A percentile compares a stretch with the other conserved stretches of the same genome.
These are phyloP conservation scores for Tragelaphus scriptus DNA, from an alignment of 2,113 vertebrate species.

Conservation along the genomic window DNA sequence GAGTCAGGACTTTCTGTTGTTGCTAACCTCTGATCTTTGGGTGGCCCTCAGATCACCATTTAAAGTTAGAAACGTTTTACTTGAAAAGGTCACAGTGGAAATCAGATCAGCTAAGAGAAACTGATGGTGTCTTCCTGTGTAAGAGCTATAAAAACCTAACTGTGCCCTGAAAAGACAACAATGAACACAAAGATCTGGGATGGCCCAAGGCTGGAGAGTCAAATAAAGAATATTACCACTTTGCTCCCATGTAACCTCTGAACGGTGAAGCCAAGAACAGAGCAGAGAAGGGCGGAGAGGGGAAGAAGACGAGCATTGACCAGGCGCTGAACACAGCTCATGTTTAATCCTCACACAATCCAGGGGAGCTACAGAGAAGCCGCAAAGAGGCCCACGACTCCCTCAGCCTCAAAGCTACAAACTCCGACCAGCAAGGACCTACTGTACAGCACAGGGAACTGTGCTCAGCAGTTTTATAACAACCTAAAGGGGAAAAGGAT, in stretches of 20 bases:
- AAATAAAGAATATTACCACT: background rate
- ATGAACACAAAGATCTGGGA: background rate
- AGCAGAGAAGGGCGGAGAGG: background rate
- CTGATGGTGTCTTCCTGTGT: background rate
- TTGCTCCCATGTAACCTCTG: background rate
- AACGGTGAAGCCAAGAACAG: background rate
- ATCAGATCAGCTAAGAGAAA: background rate
- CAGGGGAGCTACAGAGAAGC: background rate
- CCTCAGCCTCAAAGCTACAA: background rate
- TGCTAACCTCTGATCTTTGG: background rate
- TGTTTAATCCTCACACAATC: background rate
- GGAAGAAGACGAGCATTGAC: background rate
- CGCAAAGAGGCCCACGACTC: background rate
- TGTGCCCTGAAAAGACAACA: background rate
- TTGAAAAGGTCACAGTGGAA: background rate
- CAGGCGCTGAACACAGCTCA: background rate
- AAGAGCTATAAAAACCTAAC: background rate
- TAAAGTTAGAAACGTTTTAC: background rate
- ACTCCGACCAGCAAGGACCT: background rate
- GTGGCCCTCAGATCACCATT: background rate
- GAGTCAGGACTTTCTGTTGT: background rate
- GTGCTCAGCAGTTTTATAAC: background rate
- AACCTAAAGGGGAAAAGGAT: background rate
- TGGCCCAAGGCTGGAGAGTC: background rate
- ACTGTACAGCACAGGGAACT: background rate